Conservation (phyloP, 2,113 vertebrate genomes). For the Mesembrinibis cayennensis region DNA sequence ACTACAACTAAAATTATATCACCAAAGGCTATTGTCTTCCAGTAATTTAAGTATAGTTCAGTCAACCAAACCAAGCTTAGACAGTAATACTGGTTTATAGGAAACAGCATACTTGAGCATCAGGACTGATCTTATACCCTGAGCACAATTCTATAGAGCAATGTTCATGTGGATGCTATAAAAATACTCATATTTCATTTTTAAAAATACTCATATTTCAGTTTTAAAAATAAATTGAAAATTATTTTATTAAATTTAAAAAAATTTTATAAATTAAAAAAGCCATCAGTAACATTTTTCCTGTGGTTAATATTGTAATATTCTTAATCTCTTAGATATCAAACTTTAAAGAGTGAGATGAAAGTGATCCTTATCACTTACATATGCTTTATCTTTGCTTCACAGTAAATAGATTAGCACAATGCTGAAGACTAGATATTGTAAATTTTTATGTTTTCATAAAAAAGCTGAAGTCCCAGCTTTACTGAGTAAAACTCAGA, state of each 20-base stretch:
- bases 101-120: neutral
- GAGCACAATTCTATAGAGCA: neutral
- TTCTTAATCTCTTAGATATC: neutral
- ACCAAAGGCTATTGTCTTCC: neutral
- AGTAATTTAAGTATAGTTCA: neutral
- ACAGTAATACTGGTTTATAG: neutral
- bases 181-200: neutral
- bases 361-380: neutral
- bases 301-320: neutral
- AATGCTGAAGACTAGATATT: neutral
- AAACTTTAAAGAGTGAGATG: neutral
- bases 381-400: neutral
- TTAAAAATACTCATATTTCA: neutral
- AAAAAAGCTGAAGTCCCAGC: neutral
- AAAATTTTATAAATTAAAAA: neutral
- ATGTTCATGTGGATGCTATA: neutral
- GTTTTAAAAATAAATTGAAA: neutral
- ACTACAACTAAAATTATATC: neutral
- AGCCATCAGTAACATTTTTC: neutral
- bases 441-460: neutral
- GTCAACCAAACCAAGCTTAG: neutral
- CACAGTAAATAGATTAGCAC: neutral
- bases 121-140: neutral
- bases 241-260: no score
- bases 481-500: neutral